Evolutionary conservation across 1,140 invertebrate genomes (phyloP).

Genomic region (Sogatella furcifera): DNA sequence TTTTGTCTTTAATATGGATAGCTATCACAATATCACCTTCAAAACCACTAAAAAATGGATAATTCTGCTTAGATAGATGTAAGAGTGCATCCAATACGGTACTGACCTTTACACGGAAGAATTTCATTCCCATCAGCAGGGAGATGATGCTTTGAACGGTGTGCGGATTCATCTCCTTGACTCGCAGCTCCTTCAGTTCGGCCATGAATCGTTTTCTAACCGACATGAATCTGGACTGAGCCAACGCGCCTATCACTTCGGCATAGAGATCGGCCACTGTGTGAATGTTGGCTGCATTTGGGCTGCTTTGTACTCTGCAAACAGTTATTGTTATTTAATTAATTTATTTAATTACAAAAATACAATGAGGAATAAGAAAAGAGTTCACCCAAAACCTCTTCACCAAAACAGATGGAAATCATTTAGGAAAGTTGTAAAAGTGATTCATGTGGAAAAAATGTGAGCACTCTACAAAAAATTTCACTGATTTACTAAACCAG

Average conservation of each 20-base stretch:
- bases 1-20: no score
- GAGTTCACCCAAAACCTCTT: no score
- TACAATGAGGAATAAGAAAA: no score
- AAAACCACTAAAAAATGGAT: no score
- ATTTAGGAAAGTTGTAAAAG: no score
- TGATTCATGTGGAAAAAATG: no score
- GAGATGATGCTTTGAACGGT: slow-evolving; percentile 94
- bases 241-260: slow-evolving; percentile 96
- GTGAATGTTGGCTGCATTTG: slow-evolving; percentile 89
- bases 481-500: slow-evolving; percentile 5
- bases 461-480: no score
- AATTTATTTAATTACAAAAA: no score
- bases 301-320: slow-evolving; percentile 69
- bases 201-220: slow-evolving; percentile 87
- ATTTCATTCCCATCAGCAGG: slow-evolving; percentile 98
- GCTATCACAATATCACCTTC: no score
- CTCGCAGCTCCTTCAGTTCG: slow-evolving; percentile 83
- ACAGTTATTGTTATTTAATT: slow-evolving; percentile 1
- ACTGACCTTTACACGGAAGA: slow-evolving; percentile 79
- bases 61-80: no score
- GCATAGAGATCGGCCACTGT: slow-evolving; percentile 96
- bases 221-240: slow-evolving; percentile 86
- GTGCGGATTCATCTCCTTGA: slow-evolving; percentile 75
- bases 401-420: no score
- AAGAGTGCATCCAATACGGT: no score